Conservation (phyloP, 2,888 invertebrate species). For the Xanthia togata region DNA sequence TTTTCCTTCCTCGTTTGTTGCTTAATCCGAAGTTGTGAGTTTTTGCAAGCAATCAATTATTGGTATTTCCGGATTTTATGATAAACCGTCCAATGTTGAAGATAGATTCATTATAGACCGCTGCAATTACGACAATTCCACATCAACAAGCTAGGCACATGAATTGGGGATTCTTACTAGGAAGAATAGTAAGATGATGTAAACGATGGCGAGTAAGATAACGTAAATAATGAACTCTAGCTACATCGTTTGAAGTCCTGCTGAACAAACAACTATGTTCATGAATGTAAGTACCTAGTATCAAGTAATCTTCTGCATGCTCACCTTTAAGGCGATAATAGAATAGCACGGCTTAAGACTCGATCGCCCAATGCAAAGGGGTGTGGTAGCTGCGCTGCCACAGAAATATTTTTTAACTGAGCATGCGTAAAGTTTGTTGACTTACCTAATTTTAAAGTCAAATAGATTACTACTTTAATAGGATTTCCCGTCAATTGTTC, state of each 20-base stretch:
- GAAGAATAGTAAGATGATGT: background rate
- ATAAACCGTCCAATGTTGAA: background rate
- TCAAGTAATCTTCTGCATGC: no score
- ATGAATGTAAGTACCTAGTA: background rate
- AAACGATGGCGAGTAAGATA: background rate
- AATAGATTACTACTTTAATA: conserved; percentile 7
- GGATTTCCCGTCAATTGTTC: conserved; percentile 19
- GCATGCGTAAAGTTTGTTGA: no score
- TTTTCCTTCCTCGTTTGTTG: conserved; percentile 11
- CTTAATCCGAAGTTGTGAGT: background rate
- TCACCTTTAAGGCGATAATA: no score
- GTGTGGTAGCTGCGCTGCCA: no score
- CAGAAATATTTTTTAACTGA: no score
- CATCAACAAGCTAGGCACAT: background rate
- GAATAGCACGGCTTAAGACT: no score
- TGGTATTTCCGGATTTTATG: background rate
- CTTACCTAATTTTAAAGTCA: conserved; percentile 25
- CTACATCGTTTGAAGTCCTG: background rate
- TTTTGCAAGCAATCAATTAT: background rate
- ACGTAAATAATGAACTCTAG: background rate
- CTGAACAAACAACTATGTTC: background rate
- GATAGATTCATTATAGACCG: no score
- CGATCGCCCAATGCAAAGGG: no score
- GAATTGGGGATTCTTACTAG: background rate
- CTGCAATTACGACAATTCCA: background rate